Percentiles rank a stretch among this genome's conserved stretches.
Conservation (phyloP, 2,797 vertebrate genomes). For the Esox lucius region DNA sequence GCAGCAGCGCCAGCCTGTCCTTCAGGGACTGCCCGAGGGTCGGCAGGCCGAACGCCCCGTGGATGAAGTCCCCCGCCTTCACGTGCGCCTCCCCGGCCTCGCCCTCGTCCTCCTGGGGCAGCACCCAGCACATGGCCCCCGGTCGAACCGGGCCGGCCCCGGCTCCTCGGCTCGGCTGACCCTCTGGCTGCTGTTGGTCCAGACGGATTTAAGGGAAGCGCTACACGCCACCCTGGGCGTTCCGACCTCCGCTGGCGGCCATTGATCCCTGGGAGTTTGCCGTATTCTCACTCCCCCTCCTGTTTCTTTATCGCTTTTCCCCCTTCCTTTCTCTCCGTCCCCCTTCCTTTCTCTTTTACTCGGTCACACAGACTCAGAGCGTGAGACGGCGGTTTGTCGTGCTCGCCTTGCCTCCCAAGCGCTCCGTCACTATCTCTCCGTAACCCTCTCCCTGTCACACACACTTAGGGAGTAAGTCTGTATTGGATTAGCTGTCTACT, state of each 20-base stretch:
- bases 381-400: neutral
- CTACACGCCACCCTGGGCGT: neutral
- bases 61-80: slow-evolving; percentile 36
- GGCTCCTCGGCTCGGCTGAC: slow-evolving; percentile 14
- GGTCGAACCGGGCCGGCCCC: slow-evolving; percentile 33
- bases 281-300: neutral
- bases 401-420: neutral
- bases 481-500: neutral
- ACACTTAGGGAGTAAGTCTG: neutral
- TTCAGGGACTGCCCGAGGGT: slow-evolving; percentile 20
- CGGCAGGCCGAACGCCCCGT: neutral
- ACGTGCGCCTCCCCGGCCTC: slow-evolving; percentile 18
- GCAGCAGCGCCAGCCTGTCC: slow-evolving; percentile 33
- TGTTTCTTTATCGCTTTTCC: too few relatives aligned
- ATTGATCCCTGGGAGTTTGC: slow-evolving; percentile 42
- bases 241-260: slow-evolving; percentile 11
- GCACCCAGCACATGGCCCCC: slow-evolving; percentile 65
- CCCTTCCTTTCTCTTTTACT: neutral
- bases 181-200: slow-evolving; percentile 10
- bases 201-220: slow-evolving; percentile 27
- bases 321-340: too few relatives aligned
- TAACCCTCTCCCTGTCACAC: neutral
- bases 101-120: slow-evolving; percentile 50
- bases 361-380: neutral
- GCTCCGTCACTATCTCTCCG: neutral